These are phyloP conservation scores for Ectemnius cavifrons DNA, from an alignment of 2,888 invertebrate genomes.

Conservation along the genomic window DNA sequence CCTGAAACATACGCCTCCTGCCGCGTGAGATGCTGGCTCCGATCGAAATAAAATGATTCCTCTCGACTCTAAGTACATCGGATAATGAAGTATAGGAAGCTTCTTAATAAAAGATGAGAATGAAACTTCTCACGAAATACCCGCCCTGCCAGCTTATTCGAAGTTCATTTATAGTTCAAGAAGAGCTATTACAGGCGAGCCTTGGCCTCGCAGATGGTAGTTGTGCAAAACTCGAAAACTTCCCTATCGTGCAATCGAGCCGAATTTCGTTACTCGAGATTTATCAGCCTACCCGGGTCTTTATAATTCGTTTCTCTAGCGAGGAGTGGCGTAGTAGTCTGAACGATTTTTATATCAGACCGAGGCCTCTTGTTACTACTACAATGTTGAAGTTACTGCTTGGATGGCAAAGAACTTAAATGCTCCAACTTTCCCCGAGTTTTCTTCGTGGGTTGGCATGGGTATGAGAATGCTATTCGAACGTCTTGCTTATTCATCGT, in stretches of 20 bases:
- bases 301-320: too few relatives aligned
- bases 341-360: too few relatives aligned
- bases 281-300: not conserved
- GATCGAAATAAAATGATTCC: not conserved
- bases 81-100: not conserved
- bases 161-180: not conserved
- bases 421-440: not conserved
- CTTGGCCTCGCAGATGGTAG: conserved; percentile 6
- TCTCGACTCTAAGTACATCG: not conserved
- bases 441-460: not conserved
- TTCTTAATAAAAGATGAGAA: not conserved
- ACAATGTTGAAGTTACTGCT: not conserved
- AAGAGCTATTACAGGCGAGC: not conserved
- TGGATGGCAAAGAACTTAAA: not conserved
- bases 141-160: not conserved
- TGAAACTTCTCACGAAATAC: not conserved
- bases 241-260: not conserved
- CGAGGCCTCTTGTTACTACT: too few relatives aligned
- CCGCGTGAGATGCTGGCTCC: conserved; percentile 33
- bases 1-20: conserved; percentile 80
- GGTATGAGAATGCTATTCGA: not conserved
- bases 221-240: not conserved
- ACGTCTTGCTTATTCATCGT: not conserved
- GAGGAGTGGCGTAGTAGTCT: too few relatives aligned
- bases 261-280: conserved; percentile 6